A percentile compares a stretch with the other conserved stretches of the same genome.
These are phyloP conservation scores for Drosophila serrata DNA, from an alignment of 1,140 invertebrate species.

Conservation along the genomic window DNA sequence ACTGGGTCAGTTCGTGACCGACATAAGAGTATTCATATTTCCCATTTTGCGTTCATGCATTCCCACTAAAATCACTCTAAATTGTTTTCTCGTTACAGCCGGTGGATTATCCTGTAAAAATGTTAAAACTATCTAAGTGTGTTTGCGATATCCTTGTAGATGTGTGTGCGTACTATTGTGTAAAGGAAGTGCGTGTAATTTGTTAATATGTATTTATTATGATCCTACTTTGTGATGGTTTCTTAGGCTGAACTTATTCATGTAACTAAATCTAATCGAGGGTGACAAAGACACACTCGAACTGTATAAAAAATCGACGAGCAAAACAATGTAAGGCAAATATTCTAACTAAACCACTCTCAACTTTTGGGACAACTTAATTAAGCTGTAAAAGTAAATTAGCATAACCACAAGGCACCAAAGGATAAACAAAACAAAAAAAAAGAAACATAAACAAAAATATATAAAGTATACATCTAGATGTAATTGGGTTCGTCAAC, in stretches of 20 bases:
- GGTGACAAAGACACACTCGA: slow-evolving; percentile 22
- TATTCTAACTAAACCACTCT: slow-evolving; percentile 65
- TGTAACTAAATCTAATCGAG: slow-evolving; percentile 73
- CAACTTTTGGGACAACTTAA: slow-evolving; percentile 62
- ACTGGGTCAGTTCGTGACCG: slow-evolving; percentile 35
- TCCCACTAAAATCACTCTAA: slow-evolving; percentile 34
- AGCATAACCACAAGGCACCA: slow-evolving; percentile 64
- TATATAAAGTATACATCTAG: slow-evolving; percentile 27
- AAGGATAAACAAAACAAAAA: slow-evolving; percentile 26
- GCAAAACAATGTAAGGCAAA: slow-evolving; percentile 67
- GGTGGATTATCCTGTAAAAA: slow-evolving; percentile 55
- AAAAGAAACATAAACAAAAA: slow-evolving; percentile 4
- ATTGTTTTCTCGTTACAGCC: slow-evolving; percentile 51
- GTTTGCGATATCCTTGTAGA: slow-evolving; percentile 40
- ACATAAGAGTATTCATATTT: slow-evolving; percentile 35
- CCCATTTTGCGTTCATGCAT: slow-evolving; percentile 17
- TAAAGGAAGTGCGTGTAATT: slow-evolving; percentile 45
- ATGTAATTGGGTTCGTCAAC: slow-evolving; percentile 55
- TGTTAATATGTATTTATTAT: slow-evolving; percentile 74
- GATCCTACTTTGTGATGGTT: slow-evolving; percentile 82
- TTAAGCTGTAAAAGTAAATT: slow-evolving; percentile 59
- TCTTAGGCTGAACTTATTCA: slow-evolving; percentile 81
- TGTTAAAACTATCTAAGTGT: slow-evolving; percentile 43
- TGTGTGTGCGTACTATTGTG: slow-evolving; percentile 36
- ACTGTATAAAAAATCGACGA: slow-evolving; percentile 56